Evolutionary conservation across 2,113 vertebrate genomes (phyloP).

Genomic region (Eulacestoma nigropectus): DNA sequence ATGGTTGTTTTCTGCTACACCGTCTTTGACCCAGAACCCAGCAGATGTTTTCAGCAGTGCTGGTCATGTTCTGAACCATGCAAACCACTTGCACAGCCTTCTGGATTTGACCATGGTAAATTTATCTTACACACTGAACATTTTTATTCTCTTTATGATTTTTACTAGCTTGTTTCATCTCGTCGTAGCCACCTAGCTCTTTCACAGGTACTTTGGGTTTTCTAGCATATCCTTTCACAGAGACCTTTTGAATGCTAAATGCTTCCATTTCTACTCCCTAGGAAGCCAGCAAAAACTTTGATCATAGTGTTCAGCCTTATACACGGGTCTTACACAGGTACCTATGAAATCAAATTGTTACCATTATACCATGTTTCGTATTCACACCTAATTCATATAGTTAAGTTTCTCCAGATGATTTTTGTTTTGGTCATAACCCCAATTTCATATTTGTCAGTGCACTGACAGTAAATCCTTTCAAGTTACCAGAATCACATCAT

Average conservation of each 20-base stretch:
- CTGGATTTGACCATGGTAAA: not conserved
- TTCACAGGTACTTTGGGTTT: not conserved
- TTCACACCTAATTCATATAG: not conserved
- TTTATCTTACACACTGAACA: not conserved
- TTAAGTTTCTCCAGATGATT: not conserved
- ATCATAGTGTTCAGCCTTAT: not conserved
- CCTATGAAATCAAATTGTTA: not conserved
- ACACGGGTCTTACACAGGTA: not conserved
- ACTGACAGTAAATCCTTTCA: not conserved
- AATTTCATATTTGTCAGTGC: not conserved
- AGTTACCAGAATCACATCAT: not conserved
- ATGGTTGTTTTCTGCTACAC: fast-evolving
- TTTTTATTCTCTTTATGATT: not conserved
- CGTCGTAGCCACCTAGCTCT: not conserved
- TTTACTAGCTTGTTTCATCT: not conserved
- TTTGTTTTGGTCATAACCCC: not conserved
- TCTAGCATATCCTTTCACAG: not conserved
- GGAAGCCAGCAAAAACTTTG: not conserved
- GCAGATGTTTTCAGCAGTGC: not conserved
- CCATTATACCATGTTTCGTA: not conserved
- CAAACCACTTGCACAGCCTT: not conserved
- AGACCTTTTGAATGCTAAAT: not conserved
- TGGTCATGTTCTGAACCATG: not conserved
- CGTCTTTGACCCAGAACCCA: not conserved
- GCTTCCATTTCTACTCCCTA: not conserved